A percentile compares a stretch with the other conserved stretches of the same genome.
Evolutionary conservation across 2,888 invertebrate species (phyloP).

Genomic region (Polydrusus tereticollis): DNA sequence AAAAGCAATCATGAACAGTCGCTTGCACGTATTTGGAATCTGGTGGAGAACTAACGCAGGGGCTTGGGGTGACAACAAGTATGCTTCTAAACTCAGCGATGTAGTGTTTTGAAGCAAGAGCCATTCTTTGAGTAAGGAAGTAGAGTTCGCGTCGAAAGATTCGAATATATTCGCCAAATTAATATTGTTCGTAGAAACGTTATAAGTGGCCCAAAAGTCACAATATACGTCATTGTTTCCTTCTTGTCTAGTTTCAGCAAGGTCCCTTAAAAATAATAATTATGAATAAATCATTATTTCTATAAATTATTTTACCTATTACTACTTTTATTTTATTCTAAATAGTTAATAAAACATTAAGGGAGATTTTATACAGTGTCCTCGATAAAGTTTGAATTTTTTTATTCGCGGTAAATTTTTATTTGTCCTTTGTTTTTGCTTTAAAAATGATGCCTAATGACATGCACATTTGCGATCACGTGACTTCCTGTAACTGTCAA

Average conservation of each 20-base stretch:
- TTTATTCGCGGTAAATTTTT: no score
- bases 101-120: slow-evolving; percentile 51
- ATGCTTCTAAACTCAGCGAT: slow-evolving; percentile 54
- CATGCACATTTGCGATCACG: no score
- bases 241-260: not conserved
- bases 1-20: slow-evolving; percentile 53
- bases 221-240: not conserved
- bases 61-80: slow-evolving; percentile 55
- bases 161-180: slow-evolving; percentile 39
- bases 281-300: not conserved
- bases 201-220: slow-evolving; percentile 10
- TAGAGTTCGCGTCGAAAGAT: not conserved
- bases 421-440: no score
- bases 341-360: no score
- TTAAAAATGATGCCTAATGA: no score
- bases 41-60: slow-evolving; percentile 51
- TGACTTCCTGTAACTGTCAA: no score
- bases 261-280: slow-evolving; percentile 1
- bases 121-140: slow-evolving; percentile 36
- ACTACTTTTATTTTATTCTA: no score
- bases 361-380: no score
- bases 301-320: no score
- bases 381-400: no score
- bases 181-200: slow-evolving; percentile 46
- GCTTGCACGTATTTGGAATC: slow-evolving; percentile 52